Conservation (phyloP, 2,113 vertebrate genomes). For the Tragulus kanchil region DNA sequence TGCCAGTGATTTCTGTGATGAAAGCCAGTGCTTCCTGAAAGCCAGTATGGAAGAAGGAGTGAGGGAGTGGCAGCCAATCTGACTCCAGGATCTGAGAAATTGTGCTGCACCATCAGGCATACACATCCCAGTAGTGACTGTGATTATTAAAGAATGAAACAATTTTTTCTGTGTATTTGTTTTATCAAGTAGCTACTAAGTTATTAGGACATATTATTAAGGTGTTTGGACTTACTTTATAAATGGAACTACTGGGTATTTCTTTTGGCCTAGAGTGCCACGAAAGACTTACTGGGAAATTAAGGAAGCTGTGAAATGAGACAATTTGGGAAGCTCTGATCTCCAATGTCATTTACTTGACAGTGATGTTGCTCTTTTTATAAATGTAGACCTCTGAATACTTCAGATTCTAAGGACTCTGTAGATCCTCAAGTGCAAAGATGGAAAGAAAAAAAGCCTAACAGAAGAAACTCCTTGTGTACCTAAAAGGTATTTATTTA, state of each 20-base stretch:
- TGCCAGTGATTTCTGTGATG: constrained; percentile 20
- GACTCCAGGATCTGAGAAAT: not conserved
- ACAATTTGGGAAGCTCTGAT: not conserved
- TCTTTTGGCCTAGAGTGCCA: constrained; percentile 21
- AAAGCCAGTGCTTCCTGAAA: not conserved
- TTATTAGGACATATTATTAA: constrained; percentile 33
- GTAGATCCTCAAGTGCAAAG: not conserved
- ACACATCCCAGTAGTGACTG: not conserved
- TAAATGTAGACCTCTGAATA: not conserved
- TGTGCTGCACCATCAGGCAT: not conserved
- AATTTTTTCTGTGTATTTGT: constrained; percentile 20
- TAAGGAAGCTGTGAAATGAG: not conserved
- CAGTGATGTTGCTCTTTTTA: not conserved
- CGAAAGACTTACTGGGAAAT: not conserved
- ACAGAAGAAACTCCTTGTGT: not conserved
- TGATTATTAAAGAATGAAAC: constrained; percentile 30
- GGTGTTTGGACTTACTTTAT: constrained; percentile 30
- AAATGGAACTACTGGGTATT: constrained; percentile 1
- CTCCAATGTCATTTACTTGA: not conserved
- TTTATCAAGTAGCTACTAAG: constrained; percentile 30
- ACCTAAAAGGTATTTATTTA: not conserved
- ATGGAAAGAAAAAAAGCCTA: not conserved
- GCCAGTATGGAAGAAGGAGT: not conserved
- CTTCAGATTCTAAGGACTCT: not conserved
- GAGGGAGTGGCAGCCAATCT: not conserved